Base-by-base conservation (phyloP, 1,140 invertebrate genomes). In the Plectrocnemia conspersa region DNA sequence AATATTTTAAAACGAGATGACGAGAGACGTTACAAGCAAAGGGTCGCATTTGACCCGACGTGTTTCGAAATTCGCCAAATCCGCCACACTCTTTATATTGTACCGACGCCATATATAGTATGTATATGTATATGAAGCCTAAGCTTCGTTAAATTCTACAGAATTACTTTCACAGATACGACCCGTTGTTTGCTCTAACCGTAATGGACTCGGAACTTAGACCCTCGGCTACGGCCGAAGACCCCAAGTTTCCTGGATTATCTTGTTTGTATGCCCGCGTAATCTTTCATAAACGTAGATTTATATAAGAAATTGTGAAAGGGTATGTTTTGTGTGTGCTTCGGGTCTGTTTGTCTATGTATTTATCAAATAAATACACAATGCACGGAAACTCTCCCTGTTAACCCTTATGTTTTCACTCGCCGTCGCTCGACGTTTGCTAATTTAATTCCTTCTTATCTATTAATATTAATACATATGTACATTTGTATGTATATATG, bases 231-330 rank as follows among this genome's bases (percentile, higher is more conserved):
- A 5, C 16, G 32, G 27, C 16, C 22, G 42, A 3, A 25, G 45
- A 33, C 25, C 45, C 45, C 19, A 55, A 55, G 42, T 55, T 55
- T 47, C 24, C 24, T 13, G 54, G 54, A 49, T 56, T 56, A 56
- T 56, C 54, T 56, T 56, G 54, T 56, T 49, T 56, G 45, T 47
- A 42, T 56, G 54, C 50, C 19, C 54, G 18, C 46, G 42, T 56
- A 56, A 56, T 56, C 54, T 49, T 56, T 56, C 46, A 48, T 56
- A 49, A 56, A 50, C 40, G 42, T 41, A 49, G 54, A 56, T 56
- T 56, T 56, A 50, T 56, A 40, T 50, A 50, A 56, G 54, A 56
- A 49, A 56, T 56, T 49, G 44, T 32, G 35, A 42, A 32, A 29
- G 54, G 54, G 36, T 42, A 22, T 16, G 42, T 53, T 50, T 45